Evolutionary conservation across 23 tunicate species (phyloP).

Genomic region (Ciona savignyi): DNA sequence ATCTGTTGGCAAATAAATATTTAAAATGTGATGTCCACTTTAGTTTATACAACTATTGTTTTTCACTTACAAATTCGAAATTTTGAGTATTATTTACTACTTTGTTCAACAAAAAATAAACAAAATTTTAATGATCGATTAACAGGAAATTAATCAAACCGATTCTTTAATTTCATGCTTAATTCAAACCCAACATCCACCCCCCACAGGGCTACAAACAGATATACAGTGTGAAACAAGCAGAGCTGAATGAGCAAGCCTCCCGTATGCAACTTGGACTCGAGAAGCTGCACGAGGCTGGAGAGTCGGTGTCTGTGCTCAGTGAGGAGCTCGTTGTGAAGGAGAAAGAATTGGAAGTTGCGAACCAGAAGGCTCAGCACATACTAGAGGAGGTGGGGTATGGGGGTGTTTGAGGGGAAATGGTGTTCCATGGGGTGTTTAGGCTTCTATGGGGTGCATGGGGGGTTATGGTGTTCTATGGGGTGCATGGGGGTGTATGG

Average conservation of each 20-base stretch:
- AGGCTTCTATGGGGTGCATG: too few species aligned
- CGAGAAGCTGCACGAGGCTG: conserved; percentile 94
- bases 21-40: too few species aligned
- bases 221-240: conserved; percentile 52
- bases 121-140: background rate
- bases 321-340: conserved; percentile 80
- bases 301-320: conserved; percentile 48
- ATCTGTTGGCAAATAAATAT: too few species aligned
- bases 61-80: too few species aligned
- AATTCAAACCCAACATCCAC: background rate
- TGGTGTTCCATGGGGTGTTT: too few species aligned
- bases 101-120: background rate
- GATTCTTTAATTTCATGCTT: background rate
- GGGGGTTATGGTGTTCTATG: too few species aligned
- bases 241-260: conserved; percentile 75
- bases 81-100: background rate
- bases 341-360: conserved; percentile 91
- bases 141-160: background rate
- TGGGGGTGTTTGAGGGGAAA: too few species aligned
- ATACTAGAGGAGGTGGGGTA: conserved; percentile 83
- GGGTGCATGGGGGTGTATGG: background rate
- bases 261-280: conserved; percentile 78
- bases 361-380: conserved; percentile 59
- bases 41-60: too few species aligned
- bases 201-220: conserved; percentile 89